Evolutionary conservation across 1,140 invertebrate genomes (phyloP).

Genomic region (Sweltsa coloradensis): DNA sequence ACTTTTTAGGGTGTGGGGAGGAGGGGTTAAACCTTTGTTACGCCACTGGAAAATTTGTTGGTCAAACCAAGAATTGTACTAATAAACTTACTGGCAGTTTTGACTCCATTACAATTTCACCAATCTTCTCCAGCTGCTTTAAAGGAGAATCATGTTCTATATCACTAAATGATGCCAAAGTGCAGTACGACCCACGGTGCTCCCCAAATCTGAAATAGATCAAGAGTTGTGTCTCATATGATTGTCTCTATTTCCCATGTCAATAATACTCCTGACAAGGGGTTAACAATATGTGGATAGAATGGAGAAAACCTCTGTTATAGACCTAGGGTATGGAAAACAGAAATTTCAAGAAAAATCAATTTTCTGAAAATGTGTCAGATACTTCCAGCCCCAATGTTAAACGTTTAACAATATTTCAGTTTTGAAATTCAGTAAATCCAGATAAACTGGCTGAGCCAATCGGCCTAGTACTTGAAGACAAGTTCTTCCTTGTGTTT

Average conservation of each 20-base stretch:
- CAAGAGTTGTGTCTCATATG: neutral
- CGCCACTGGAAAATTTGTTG: too few relatives aligned
- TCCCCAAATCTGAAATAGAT: conserved; percentile 41
- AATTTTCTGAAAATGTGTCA: neutral
- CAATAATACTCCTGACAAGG: neutral
- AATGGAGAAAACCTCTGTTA: neutral
- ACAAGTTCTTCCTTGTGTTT: too few relatives aligned
- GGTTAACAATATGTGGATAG: neutral
- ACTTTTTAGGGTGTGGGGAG: too few relatives aligned
- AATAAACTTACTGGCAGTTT: conserved; percentile 10
- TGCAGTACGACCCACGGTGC: conserved; percentile 48
- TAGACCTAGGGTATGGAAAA: neutral
- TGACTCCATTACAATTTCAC: conserved; percentile 9
- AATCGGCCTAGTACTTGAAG: too few relatives aligned
- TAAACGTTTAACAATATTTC: too few relatives aligned
- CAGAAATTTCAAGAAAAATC: neutral
- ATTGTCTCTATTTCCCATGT: neutral
- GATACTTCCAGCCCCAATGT: neutral
- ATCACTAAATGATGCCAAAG: conserved; percentile 44
- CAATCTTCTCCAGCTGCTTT: conserved; percentile 5
- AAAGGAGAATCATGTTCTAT: conserved; percentile 31
- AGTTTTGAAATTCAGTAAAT: too few relatives aligned
- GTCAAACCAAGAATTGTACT: too few relatives aligned
- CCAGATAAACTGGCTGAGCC: too few relatives aligned
- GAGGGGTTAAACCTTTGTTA: too few relatives aligned